Evolutionary conservation across 1,140 invertebrate species (phyloP).

Genomic region (Temnothorax curvispinosus): DNA sequence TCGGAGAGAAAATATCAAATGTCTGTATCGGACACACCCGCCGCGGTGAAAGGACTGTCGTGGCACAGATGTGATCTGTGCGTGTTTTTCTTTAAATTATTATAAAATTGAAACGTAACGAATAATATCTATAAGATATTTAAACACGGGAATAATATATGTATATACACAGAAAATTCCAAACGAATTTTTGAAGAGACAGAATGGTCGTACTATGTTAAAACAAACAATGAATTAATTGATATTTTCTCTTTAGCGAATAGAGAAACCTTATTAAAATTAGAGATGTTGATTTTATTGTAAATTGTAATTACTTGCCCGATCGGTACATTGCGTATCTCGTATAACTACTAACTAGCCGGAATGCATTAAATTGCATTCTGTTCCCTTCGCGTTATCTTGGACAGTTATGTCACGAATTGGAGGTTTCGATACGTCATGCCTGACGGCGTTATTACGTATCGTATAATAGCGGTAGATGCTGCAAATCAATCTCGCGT

Average conservation of each 20-base stretch:
- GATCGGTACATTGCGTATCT: not conserved
- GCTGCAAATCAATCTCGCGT: slow-evolving; percentile 44
- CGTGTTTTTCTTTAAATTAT: not conserved
- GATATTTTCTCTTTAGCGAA: not conserved
- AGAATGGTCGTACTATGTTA: not conserved
- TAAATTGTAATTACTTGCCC: not conserved
- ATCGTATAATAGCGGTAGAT: slow-evolving; percentile 3
- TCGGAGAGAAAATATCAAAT: not conserved
- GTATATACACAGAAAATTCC: not conserved
- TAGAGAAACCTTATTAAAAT: not conserved
- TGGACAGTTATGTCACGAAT: slow-evolving; percentile 51
- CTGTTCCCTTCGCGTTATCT: slow-evolving; percentile 38
- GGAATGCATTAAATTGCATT: slow-evolving; percentile 45
- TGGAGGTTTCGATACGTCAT: slow-evolving; percentile 41
- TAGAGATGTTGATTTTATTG: not conserved
- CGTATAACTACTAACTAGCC: not conserved
- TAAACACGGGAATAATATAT: not conserved
- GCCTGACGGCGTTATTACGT: slow-evolving; percentile 25
- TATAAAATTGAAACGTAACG: not conserved
- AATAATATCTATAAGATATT: not conserved
- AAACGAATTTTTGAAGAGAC: not conserved
- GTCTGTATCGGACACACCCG: not conserved
- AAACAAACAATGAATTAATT: not conserved
- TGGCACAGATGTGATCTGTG: not conserved
- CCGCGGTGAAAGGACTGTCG: not conserved